A percentile compares a stretch with the other conserved stretches of the same genome.
Conservation (phyloP, 2,888 invertebrate genomes). For the Octonoba sinensis region DNA sequence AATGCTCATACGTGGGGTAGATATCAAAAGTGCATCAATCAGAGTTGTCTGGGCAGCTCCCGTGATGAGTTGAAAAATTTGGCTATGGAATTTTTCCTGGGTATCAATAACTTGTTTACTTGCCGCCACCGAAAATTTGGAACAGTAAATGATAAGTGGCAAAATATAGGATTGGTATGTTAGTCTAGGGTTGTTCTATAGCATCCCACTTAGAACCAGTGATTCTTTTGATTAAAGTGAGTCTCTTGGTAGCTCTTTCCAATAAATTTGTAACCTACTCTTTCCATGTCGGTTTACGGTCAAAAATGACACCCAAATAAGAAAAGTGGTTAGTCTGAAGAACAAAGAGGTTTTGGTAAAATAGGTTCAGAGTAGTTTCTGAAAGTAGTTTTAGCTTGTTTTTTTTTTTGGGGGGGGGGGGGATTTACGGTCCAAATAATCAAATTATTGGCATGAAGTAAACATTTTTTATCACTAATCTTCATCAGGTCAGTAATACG, state of each 20-base stretch:
- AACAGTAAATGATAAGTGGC: conserved; percentile 24
- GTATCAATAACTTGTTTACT: conserved; percentile 3
- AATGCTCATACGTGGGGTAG: conserved; percentile 10
- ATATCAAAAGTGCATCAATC: conserved; percentile 22
- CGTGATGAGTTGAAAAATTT: conserved; percentile 14
- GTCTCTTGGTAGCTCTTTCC: not conserved
- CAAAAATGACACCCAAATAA: not conserved
- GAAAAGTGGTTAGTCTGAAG: conserved; percentile 2
- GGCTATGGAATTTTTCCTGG: conserved; percentile 4
- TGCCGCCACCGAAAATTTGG: conserved; percentile 2
- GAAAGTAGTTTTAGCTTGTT: too few species aligned
- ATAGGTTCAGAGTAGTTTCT: too few species aligned
- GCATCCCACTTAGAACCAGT: not conserved
- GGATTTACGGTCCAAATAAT: conserved; percentile 6
- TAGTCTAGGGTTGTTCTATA: not conserved
- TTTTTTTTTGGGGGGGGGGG: too few species aligned
- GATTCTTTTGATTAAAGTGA: not conserved
- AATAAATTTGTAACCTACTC: conserved; percentile 4
- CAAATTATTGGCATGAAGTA: conserved; percentile 12
- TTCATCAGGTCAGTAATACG: too few species aligned
- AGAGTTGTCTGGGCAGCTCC: conserved; percentile 10
- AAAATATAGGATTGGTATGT: conserved; percentile 11
- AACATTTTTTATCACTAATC: not conserved
- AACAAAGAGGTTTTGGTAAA: conserved; percentile 7
- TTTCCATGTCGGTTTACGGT: too few species aligned